Evolutionary conservation across 2,888 invertebrate species (phyloP), one percentile per base, ranked within the genome.

Genomic region (Heliconius cydno): DNA sequence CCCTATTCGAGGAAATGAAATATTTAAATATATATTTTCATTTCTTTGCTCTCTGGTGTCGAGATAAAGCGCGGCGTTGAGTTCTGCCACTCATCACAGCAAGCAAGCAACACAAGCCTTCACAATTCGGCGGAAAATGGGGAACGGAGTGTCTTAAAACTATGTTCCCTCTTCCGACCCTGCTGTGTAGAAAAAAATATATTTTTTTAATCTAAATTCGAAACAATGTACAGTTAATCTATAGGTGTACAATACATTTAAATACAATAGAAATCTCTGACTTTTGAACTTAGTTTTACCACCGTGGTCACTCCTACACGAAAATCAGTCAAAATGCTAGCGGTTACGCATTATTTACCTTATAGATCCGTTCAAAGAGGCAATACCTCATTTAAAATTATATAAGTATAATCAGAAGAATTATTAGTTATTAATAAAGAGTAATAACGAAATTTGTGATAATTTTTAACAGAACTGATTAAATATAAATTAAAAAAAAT

Each of bases 321-420:
- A 86, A 88, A 89, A 89, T 90, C 90, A 90, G 89, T 90, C 90
- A 80, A 86, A 83, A 85, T 85, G 82, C 88, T 89, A 90, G 86
- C 89, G 82, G 67, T 79, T 72, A 79, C 57, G 25, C 34, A 38
- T n/a, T 34, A 38, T 15, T n/a, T 60, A 73, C 22, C 25, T 68
- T 15, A 68, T 13, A 73, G 2, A 28, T 12, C 13, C 57, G 72
- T 34, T 73, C 15, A 60, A 60, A 73, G 25, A 25, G 60, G 57
- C 73, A 73, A 73, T 60, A 73, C 73, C 60, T 19, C 34, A 52
- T 52, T 6, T 22, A 6, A 12, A 30, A 9, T 52, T 30, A 30
- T 25, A 13, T n/a, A 68, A 70, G 12, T 13, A n/a, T 12, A 34
- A 25, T 13, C 12, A 63, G 34, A 7, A 34, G 7, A 63, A 63